Percentiles rank a stretch among this genome's conserved stretches.
Conservation (phyloP, 2,888 invertebrate genomes). For the Ommatoiulus sabulosus region DNA sequence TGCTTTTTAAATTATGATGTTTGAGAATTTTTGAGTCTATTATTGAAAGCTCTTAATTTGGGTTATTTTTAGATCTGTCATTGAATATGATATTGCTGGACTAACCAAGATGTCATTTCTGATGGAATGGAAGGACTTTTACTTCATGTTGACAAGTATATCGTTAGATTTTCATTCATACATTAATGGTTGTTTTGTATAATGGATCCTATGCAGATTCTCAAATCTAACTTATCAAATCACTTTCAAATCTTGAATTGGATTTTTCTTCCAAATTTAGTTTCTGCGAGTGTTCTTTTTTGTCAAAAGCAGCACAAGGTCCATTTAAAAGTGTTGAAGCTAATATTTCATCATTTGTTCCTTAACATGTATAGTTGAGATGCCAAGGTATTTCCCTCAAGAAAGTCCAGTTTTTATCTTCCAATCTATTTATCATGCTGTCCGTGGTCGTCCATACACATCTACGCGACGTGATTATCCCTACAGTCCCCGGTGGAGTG, state of each 20-base stretch:
- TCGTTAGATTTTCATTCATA: background rate
- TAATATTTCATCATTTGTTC: too few relatives aligned
- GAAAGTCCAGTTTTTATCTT: slow-evolving; percentile 67
- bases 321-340: too few relatives aligned
- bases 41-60: slow-evolving; percentile 65
- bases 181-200: too few relatives aligned
- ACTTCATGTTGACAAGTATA: slow-evolving; percentile 73
- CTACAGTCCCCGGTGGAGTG: slow-evolving; percentile 68
- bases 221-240: slow-evolving; percentile 52
- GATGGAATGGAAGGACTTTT: slow-evolving; percentile 75
- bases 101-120: slow-evolving; percentile 72
- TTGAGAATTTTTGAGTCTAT: slow-evolving; percentile 64
- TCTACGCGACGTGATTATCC: slow-evolving; percentile 65
- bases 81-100: slow-evolving; percentile 71
- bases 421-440: slow-evolving; percentile 68
- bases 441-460: slow-evolving; percentile 68
- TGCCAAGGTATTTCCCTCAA: slow-evolving; percentile 67
- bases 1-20: background rate
- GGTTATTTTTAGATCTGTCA: slow-evolving; percentile 65
- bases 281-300: background rate
- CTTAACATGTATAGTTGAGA: slow-evolving; percentile 67
- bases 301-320: too few relatives aligned
- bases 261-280: background rate
- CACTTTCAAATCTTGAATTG: background rate
- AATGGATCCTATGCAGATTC: too few relatives aligned